Base-by-base conservation (phyloP, 1,140 invertebrate genomes). In the Acromyrmex heyeri region DNA sequence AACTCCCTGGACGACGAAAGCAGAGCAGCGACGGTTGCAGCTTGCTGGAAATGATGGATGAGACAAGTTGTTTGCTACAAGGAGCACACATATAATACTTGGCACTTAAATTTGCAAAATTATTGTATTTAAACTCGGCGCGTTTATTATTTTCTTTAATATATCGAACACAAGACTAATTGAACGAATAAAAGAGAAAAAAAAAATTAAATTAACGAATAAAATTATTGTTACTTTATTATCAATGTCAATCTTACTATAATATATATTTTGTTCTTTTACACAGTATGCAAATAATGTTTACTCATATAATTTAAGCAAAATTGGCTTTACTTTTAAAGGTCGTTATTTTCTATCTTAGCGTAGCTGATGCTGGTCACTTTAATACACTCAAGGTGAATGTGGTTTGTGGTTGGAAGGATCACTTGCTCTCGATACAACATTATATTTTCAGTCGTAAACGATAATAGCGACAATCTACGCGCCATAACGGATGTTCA, bases 31-130 rank as follows among this genome's bases (percentile, higher is more conserved):
- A 82, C 70, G 64, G 53, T 53, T 48, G 83, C 62, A 62, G 69
- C 75, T 86, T 76, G 82, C 77, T 70, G 67, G 50, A 57, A 61
- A 81, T 90, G 89, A 90, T 90, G 86, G 88, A 90, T 90, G 78
- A 87, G 79, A 87, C 79, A 87, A 90, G 85, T 90, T 86, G 88
- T 85, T 87, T 57, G 59, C 48, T 85, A 12, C 61, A 24, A 69
- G 12, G 16, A 77, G 57, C n/a, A 24, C 18, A 30, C n/a, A 24
- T 12, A 30, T 55, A 34, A 62, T 44, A 18, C 24, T 76, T 57
- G 4, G n/a, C 59, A 50, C 50, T 44, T 53, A 50, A 27, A 59
- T 21, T 67, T 48, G 79, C 67, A 48, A 73, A 50, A 53, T 30
- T 30, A 44, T 38, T 38, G 21, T 2, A 81, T 69, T 69, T 81